Evolutionary conservation across 2,113 vertebrate species (phyloP).

Genomic region (Tyrannus savana): DNA sequence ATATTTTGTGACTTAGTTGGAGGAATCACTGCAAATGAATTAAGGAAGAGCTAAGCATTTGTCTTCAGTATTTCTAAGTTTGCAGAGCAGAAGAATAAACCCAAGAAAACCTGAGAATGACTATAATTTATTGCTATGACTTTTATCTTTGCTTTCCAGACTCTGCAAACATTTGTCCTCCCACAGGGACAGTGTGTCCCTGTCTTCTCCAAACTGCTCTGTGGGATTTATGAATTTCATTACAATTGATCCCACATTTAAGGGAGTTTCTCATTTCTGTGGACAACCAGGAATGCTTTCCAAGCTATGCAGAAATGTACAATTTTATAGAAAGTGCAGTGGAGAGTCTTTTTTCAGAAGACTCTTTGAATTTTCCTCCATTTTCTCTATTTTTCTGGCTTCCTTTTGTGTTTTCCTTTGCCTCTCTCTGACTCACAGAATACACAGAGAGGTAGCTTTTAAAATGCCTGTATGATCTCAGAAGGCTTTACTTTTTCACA

Average conservation of each 20-base stretch:
- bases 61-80: background rate
- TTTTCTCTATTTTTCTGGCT: background rate
- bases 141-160: background rate
- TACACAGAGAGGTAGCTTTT: background rate
- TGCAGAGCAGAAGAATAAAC: background rate
- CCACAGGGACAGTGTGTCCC: background rate
- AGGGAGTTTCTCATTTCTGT: background rate
- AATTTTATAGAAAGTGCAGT: background rate
- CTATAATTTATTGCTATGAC: background rate
- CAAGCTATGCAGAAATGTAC: background rate
- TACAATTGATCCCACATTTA: background rate
- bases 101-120: background rate
- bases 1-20: background rate
- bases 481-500: background rate
- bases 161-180: background rate
- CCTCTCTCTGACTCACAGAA: background rate
- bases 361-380: background rate
- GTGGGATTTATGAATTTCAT: background rate
- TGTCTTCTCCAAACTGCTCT: background rate
- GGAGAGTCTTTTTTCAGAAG: background rate
- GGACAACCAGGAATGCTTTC: background rate
- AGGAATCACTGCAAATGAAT: background rate
- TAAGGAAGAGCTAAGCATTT: background rate
- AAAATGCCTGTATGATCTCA: background rate
- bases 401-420: background rate